Conservation (phyloP, 2,888 invertebrate genomes). For the Carpatolechia fugitivella region DNA sequence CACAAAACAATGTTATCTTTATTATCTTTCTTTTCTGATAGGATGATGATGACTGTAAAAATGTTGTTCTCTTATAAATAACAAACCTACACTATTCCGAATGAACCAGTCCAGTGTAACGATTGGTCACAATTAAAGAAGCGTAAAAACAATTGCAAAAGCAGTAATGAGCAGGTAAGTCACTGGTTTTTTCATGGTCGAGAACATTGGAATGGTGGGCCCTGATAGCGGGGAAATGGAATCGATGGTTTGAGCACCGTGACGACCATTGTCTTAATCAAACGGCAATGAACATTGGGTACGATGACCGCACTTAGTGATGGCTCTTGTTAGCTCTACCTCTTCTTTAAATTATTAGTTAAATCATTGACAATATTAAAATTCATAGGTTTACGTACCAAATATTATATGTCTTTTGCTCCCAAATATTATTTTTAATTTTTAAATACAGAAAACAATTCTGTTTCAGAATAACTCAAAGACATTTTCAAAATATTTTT, state of each 20-base stretch:
- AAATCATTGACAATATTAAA: too few relatives aligned
- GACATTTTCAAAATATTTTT: too few relatives aligned
- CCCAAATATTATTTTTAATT: too few relatives aligned
- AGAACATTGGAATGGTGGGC: constrained; percentile 37
- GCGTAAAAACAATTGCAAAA: constrained; percentile 73
- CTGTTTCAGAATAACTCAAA: too few relatives aligned
- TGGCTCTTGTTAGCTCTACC: not conserved
- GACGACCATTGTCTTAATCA: constrained; percentile 68
- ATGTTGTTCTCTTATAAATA: too few relatives aligned
- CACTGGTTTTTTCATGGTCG: constrained; percentile 56
- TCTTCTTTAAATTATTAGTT: too few relatives aligned
- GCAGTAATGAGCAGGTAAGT: constrained; percentile 58
- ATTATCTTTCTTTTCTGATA: too few relatives aligned
- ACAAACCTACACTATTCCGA: too few relatives aligned
- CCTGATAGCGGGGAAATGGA: constrained; percentile 18
- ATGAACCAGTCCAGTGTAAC: not conserved
- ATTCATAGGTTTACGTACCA: too few relatives aligned
- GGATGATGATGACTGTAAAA: too few relatives aligned
- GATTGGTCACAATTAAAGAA: constrained; percentile 58
- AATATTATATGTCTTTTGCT: not conserved
- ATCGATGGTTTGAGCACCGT: constrained; percentile 25
- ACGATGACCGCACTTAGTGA: constrained; percentile 59
- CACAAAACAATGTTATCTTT: too few relatives aligned
- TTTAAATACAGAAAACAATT: too few relatives aligned
- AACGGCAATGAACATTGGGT: constrained; percentile 66